These are phyloP conservation scores for Urocyon cinereoargenteus DNA, from an alignment of 2,797 vertebrate genomes.

Conservation along the genomic window DNA sequence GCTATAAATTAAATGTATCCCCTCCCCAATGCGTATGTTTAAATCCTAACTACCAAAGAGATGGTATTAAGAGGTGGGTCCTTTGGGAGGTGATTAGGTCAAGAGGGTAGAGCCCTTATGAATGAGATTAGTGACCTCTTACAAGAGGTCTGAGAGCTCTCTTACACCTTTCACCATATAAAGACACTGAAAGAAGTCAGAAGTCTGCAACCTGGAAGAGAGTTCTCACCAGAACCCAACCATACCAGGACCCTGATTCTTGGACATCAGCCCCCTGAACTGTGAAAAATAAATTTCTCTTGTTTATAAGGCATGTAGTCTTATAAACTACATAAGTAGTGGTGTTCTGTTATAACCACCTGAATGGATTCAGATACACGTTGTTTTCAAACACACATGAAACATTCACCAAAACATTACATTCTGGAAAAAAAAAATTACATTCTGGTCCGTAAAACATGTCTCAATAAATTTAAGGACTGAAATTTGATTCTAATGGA, in stretches of 20 bases:
- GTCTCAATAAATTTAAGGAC: not conserved
- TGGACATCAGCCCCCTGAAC: not conserved
- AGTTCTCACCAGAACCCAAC: not conserved
- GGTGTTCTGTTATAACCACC: not conserved
- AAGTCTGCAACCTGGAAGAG: not conserved
- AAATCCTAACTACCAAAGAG: not conserved
- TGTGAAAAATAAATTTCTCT: not conserved
- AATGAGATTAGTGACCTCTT: not conserved
- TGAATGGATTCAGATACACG: not conserved
- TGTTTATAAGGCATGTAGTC: not conserved
- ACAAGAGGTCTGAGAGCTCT: not conserved
- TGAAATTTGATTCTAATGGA: conserved; percentile 17
- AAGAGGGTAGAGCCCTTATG: not conserved
- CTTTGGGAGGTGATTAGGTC: not conserved
- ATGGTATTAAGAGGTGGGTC: not conserved
- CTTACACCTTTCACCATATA: not conserved
- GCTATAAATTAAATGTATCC: not conserved
- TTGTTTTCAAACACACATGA: not conserved
- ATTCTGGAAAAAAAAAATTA: not conserved
- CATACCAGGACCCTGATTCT: not conserved
- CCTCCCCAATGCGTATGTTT: not conserved
- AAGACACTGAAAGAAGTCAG: not conserved
- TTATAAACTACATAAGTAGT: too few species aligned
- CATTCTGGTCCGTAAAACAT: not conserved
- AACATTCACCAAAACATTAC: not conserved